Evolutionary conservation across 92 coral and sea anemone genomes (phyloP).

Genomic region (Epizoanthus rinbou): DNA sequence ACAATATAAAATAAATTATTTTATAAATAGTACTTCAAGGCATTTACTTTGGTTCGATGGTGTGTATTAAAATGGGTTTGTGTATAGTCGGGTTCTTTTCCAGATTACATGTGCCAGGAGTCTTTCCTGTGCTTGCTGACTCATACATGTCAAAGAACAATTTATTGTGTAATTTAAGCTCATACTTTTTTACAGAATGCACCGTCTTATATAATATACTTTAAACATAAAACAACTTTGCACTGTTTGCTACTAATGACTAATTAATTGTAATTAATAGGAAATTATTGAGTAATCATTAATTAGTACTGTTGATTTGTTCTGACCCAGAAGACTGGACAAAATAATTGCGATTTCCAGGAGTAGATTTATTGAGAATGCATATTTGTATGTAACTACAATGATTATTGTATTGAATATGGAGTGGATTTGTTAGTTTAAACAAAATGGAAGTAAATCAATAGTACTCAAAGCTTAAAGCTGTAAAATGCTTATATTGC

Average conservation of each 20-base stretch:
- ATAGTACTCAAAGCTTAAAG: not conserved
- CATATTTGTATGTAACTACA: slow-evolving; percentile 22
- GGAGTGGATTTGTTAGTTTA: slow-evolving; percentile 32
- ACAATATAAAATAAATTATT: too few species aligned
- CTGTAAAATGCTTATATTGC: slow-evolving; percentile 11
- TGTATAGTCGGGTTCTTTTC: not conserved
- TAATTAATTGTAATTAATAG: not conserved
- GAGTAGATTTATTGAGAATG: slow-evolving; percentile 10
- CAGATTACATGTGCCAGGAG: not conserved
- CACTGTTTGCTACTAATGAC: not conserved
- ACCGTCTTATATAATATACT: not conserved
- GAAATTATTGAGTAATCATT: slow-evolving; percentile 5
- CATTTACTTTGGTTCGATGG: not conserved
- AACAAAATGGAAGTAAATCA: too few species aligned
- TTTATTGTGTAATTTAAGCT: too few species aligned
- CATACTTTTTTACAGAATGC: not conserved
- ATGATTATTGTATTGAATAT: slow-evolving; percentile 32
- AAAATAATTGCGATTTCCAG: slow-evolving; percentile 1
- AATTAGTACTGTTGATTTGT: slow-evolving; percentile 3
- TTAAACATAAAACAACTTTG: not conserved
- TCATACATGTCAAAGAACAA: too few species aligned
- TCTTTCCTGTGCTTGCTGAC: not conserved
- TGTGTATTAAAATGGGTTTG: not conserved
- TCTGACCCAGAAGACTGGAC: not conserved
- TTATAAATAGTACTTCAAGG: too few species aligned